A percentile compares a stretch with the other conserved stretches of the same genome.
Conservation (phyloP, 2,113 vertebrate species). For the Mesoclemmys tuberculata region DNA sequence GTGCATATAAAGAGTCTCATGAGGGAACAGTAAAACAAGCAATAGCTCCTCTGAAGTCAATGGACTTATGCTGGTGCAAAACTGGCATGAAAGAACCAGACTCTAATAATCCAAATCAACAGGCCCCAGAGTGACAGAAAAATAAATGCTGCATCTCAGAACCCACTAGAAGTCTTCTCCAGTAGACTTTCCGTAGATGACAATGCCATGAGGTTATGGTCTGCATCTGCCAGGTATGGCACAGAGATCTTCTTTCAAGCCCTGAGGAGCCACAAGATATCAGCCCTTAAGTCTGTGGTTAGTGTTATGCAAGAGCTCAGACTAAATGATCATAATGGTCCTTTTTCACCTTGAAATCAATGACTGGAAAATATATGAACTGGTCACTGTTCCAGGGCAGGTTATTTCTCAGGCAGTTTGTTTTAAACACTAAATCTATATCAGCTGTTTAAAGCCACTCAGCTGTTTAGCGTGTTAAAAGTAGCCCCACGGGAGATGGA, state of each 20-base stretch:
- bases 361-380: not conserved
- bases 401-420: not conserved
- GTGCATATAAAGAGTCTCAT: not conserved
- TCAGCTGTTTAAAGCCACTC: not conserved
- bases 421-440: not conserved
- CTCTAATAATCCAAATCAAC: not conserved
- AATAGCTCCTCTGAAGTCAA: not conserved
- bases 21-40: not conserved
- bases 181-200: not conserved
- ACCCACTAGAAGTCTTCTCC: not conserved
- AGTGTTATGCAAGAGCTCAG: not conserved
- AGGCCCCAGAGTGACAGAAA: not conserved
- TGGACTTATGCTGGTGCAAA: not conserved
- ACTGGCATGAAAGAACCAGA: not conserved
- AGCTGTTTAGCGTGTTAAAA: not conserved
- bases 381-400: not conserved
- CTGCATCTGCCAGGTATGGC: not conserved
- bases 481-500: accelerated
- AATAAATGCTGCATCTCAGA: not conserved
- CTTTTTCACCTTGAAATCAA: not conserved
- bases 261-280: not conserved
- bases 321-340: not conserved
- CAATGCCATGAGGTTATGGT: too few species aligned
- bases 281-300: not conserved
- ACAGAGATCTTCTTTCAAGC: not conserved